phyloP scores from a whole-genome alignment of 2,797 vertebrate species.

The Phalloptychus januarius region DNA sequence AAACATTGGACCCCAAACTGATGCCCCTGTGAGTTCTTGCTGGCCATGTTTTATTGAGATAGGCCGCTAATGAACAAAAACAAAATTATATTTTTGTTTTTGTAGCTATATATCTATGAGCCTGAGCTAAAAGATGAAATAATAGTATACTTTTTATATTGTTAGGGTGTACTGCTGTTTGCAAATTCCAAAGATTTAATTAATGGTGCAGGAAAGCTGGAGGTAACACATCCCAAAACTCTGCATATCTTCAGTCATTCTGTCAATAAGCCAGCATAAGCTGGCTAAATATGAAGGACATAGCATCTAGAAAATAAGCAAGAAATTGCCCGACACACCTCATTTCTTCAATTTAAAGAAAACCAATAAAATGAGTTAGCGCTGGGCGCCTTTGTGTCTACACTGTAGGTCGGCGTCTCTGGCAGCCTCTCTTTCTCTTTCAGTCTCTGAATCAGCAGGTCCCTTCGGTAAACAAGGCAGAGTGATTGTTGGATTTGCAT shows the following conservation, averaged over 20 bases:
- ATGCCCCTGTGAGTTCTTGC: neutral
- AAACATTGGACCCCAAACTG: neutral
- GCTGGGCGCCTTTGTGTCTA: constrained; percentile 44
- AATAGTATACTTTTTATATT: neutral
- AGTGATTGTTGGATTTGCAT: constrained; percentile 80
- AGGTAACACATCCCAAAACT: neutral
- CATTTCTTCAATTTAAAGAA: constrained; percentile 43
- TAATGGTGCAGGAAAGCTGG: neutral
- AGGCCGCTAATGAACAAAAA: neutral
- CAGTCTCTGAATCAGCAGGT: constrained; percentile 78
- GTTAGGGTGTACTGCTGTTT: neutral
- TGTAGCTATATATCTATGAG: too few relatives aligned
- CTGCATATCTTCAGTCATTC: constrained; percentile 12
- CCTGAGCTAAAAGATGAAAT: neutral
- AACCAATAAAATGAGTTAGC: constrained; percentile 46
- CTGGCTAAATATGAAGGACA: constrained; percentile 33
- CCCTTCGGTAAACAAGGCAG: constrained; percentile 80
- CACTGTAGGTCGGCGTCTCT: constrained; percentile 51
- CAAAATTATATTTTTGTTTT: neutral
- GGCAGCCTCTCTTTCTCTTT: constrained; percentile 38
- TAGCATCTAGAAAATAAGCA: constrained; percentile 43
- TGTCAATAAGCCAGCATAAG: constrained; percentile 17
- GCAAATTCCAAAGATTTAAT: neutral
- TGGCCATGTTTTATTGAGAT: neutral
- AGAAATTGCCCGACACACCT: constrained; percentile 50